Percentiles rank a stretch among this genome's conserved stretches.
Evolutionary conservation across 2,888 invertebrate species (phyloP).

Genomic region (Abrostola tripartita): DNA sequence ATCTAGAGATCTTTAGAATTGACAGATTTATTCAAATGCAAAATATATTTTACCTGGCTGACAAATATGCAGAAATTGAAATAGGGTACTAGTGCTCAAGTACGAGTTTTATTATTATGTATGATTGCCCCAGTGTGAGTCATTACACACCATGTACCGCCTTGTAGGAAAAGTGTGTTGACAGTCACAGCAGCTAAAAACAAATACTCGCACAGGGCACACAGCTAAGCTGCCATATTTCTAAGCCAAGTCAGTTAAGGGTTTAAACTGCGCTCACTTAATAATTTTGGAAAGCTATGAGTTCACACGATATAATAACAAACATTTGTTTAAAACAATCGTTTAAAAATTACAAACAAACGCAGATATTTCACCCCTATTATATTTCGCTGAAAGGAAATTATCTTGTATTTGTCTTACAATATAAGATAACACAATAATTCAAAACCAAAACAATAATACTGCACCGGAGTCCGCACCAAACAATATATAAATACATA

Average conservation of each 20-base stretch:
- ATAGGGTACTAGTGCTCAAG: neutral
- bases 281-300: constrained; percentile 34
- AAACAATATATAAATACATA: constrained; percentile 68
- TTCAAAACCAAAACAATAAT: constrained; percentile 69
- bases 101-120: too few species aligned
- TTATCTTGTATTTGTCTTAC: constrained; percentile 49
- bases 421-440: constrained; percentile 59
- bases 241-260: constrained; percentile 4
- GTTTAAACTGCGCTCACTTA: constrained; percentile 3
- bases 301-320: constrained; percentile 24
- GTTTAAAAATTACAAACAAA: constrained; percentile 12
- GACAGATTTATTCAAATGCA: constrained; percentile 53
- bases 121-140: too few species aligned
- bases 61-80: constrained; percentile 20
- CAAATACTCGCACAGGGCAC: too few species aligned
- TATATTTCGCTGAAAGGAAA: constrained; percentile 50
- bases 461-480: constrained; percentile 70
- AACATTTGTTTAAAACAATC: constrained; percentile 14
- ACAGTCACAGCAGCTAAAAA: too few species aligned
- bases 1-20: constrained; percentile 68
- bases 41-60: constrained; percentile 59
- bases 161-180: too few species aligned
- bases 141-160: too few species aligned
- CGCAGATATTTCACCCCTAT: constrained; percentile 29
- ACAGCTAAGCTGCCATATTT: constrained; percentile 34